Conservation (phyloP, 2,888 invertebrate genomes). For the Pheosia tremula region DNA sequence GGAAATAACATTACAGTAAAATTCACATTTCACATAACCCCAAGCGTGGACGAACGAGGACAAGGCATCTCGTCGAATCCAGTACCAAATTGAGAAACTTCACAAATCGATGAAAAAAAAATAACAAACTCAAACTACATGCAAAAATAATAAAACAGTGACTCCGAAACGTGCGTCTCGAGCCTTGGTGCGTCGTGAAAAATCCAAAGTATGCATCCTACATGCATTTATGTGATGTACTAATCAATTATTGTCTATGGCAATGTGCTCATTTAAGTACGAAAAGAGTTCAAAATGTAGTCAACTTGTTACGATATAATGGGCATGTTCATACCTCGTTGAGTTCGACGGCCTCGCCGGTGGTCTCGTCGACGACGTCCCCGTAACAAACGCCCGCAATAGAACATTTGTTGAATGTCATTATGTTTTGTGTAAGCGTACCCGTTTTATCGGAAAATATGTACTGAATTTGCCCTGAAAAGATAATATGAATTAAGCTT, state of each 20-base stretch:
- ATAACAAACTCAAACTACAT: conserved; percentile 56
- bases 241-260: conserved; percentile 39
- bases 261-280: conserved; percentile 41
- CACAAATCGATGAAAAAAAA: conserved; percentile 32
- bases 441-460: conserved; percentile 99
- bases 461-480: conserved; percentile 97
- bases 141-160: conserved; percentile 52
- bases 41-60: conserved; percentile 57
- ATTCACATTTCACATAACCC: conserved; percentile 56
- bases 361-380: conserved; percentile 93
- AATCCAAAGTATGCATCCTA: conserved; percentile 38
- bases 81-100: conserved; percentile 33
- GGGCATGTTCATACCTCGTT: conserved; percentile 87
- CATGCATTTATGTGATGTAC: conserved; percentile 35
- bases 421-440: conserved; percentile 99
- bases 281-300: conserved; percentile 21
- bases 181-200: conserved; percentile 35
- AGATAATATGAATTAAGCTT: not conserved
- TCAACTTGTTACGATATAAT: conserved; percentile 1
- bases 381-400: conserved; percentile 97
- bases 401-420: conserved; percentile 99
- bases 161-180: conserved; percentile 49
- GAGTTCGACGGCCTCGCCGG: conserved; percentile 94
- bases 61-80: conserved; percentile 45
- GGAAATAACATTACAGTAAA: conserved; percentile 43